These are phyloP conservation scores for Cydia strobilella DNA, from an alignment of 1,140 invertebrate species.

Conservation along the genomic window DNA sequence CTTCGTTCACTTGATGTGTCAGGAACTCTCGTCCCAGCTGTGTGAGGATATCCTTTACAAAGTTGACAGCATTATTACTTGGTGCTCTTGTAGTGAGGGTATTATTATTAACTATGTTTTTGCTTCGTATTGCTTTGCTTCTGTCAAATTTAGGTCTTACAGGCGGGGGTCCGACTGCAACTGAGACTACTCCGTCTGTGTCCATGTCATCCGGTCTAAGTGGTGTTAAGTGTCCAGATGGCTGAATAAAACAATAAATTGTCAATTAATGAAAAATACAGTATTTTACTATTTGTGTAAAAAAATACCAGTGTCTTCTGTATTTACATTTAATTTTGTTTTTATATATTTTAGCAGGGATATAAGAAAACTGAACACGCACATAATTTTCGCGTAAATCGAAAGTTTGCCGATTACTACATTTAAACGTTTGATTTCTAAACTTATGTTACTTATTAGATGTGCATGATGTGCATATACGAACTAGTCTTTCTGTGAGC, in stretches of 20 bases:
- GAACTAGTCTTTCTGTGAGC: no score
- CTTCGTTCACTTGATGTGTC: constrained; percentile 63
- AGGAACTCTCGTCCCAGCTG: constrained; percentile 64
- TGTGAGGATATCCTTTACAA: constrained; percentile 59
- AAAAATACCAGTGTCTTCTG: no score
- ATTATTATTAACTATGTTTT: constrained; percentile 16
- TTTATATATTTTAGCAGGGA: no score
- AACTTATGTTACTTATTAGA: no score
- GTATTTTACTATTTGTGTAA: background rate
- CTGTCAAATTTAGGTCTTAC: constrained; percentile 62
- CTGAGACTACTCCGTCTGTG: constrained; percentile 68
- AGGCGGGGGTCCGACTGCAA: constrained; percentile 66
- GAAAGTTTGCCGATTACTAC: no score
- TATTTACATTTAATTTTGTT: no score
- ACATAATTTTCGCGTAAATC: no score
- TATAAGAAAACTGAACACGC: no score
- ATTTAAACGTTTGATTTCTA: no score
- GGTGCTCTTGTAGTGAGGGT: constrained; percentile 34
- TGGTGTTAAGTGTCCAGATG: constrained; percentile 63
- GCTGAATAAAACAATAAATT: constrained; percentile 42
- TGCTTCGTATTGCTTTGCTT: constrained; percentile 42
- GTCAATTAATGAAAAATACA: background rate
- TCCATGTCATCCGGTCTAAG: constrained; percentile 69
- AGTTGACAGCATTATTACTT: constrained; percentile 37
- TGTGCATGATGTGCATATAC: no score